Conservation (phyloP, 2,797 vertebrate species). For the Bucorvus abyssinicus region DNA sequence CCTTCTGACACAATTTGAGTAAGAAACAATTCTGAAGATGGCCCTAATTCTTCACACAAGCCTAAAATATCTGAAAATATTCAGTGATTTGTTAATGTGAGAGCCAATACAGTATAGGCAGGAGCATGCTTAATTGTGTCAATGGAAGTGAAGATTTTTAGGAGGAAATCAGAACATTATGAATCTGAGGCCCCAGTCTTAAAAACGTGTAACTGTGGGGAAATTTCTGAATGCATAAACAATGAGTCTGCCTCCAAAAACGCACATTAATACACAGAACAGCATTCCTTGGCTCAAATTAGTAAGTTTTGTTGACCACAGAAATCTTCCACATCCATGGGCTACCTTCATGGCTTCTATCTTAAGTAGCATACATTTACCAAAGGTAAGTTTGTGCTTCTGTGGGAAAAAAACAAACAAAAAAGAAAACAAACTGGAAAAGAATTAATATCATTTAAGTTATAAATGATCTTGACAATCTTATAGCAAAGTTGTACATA, state of each 20-base stretch:
- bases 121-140: background rate
- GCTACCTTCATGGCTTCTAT: background rate
- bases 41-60: background rate
- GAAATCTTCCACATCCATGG: background rate
- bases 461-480: background rate
- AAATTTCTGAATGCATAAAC: slow-evolving; percentile 7
- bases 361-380: background rate
- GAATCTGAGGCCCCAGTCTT: background rate
- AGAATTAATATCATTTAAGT: background rate
- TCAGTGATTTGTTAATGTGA: background rate
- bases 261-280: background rate
- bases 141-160: background rate
- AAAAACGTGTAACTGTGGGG: background rate
- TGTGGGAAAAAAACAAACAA: background rate
- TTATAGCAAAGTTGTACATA: background rate
- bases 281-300: slow-evolving; percentile 16
- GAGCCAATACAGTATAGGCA: background rate
- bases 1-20: background rate
- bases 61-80: background rate
- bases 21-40: background rate
- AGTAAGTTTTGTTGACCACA: background rate
- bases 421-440: background rate
- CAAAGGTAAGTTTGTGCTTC: background rate
- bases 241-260: background rate
- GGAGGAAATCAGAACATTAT: background rate